These are phyloP conservation scores for Megaptera novaeangliae DNA, from an alignment of 2,113 vertebrate genomes.

Conservation along the genomic window DNA sequence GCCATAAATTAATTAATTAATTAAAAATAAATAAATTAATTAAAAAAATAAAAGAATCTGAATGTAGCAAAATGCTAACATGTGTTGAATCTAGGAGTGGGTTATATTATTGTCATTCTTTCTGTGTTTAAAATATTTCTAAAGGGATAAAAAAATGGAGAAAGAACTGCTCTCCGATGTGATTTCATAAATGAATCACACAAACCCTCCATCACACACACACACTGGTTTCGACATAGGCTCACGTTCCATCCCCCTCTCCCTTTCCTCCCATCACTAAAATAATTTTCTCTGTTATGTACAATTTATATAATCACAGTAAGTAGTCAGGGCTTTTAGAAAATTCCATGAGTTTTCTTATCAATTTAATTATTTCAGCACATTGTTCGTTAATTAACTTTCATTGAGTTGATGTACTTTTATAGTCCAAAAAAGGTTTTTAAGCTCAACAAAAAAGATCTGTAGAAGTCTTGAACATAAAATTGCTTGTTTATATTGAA, in stretches of 20 bases:
- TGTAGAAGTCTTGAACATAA: constrained; percentile 22
- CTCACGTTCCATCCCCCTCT: neutral
- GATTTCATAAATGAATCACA: neutral
- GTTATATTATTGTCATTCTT: neutral
- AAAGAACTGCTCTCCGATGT: neutral
- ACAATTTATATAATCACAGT: constrained; percentile 3
- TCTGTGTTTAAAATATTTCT: neutral
- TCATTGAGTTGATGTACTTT: constrained; percentile 45
- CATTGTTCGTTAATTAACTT: constrained; percentile 71
- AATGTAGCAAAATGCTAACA: neutral
- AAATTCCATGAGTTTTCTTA: constrained; percentile 62
- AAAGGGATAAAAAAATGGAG: neutral
- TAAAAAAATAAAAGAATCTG: neutral
- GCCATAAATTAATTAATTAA: no score
- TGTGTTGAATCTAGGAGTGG: neutral
- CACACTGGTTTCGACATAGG: neutral
- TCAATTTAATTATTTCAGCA: constrained; percentile 67
- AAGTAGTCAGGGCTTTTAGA: neutral
- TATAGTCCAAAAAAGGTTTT: neutral
- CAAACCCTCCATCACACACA: neutral
- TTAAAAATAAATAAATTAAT: no score
- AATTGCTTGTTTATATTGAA: neutral
- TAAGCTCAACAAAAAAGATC: constrained; percentile 21
- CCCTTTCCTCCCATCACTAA: neutral
- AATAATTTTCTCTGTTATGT: neutral